Evolutionary conservation across 2,888 invertebrate genomes (phyloP).

Genomic region (Sussaba pulchella): DNA sequence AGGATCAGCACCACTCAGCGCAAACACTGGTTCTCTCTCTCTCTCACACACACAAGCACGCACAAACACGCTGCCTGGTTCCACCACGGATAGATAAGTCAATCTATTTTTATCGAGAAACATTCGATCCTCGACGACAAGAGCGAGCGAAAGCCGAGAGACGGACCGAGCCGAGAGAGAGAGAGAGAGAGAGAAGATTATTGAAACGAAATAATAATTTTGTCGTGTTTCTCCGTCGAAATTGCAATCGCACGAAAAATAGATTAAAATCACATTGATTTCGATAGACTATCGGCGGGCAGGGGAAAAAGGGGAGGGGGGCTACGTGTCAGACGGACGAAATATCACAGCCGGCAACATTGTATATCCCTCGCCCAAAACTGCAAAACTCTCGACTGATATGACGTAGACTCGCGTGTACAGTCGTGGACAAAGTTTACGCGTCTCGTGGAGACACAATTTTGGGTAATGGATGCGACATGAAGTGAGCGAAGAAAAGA

Average conservation of each 20-base stretch:
- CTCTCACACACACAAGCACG: too few species aligned
- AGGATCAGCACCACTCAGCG: too few species aligned
- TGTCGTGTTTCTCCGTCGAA: neutral
- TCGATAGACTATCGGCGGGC: constrained; percentile 1
- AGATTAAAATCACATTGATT: constrained; percentile 18
- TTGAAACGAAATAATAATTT: too few species aligned
- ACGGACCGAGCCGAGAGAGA: constrained; percentile 17
- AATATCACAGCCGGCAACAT: constrained; percentile 65
- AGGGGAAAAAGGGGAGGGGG: neutral
- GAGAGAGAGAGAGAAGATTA: constrained; percentile 24
- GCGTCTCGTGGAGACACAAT: neutral
- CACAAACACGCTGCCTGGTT: too few species aligned
- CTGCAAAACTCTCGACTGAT: constrained; percentile 59
- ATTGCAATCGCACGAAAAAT: neutral
- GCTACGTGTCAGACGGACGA: constrained; percentile 58
- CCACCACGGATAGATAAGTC: constrained; percentile 64
- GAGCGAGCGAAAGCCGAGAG: constrained; percentile 11
- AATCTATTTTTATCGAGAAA: constrained; percentile 69
- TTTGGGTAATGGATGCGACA: too few species aligned
- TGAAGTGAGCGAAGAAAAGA: too few species aligned
- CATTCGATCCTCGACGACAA: constrained; percentile 15
- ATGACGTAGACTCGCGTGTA: constrained; percentile 63
- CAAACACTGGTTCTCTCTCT: too few species aligned
- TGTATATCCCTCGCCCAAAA: constrained; percentile 53
- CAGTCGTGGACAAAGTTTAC: constrained; percentile 8